Conservation (phyloP, 2,888 invertebrate species). For the Latrodectus hesperus region DNA sequence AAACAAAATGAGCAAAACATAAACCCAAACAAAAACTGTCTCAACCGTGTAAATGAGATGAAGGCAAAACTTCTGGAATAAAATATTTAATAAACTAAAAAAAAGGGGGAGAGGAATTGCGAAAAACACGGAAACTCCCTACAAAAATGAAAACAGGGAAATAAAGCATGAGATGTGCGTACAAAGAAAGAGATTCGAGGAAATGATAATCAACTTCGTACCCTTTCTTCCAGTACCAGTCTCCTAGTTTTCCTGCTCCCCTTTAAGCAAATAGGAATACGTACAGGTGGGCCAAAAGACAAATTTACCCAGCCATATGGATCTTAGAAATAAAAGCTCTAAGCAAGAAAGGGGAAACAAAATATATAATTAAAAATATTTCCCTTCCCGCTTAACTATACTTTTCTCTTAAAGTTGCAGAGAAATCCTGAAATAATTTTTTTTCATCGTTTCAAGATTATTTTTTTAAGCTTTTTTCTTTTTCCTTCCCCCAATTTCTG, state of each 20-base stretch:
- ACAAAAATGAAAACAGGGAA: conserved; percentile 17
- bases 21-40: conserved; percentile 9
- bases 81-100: conserved; percentile 15
- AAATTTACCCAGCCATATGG: conserved; percentile 31
- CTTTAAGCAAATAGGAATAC: background rate
- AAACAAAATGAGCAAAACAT: background rate
- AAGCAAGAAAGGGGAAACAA: conserved; percentile 13
- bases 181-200: background rate
- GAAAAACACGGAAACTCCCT: background rate
- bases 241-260: background rate
- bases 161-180: background rate
- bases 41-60: conserved; percentile 49
- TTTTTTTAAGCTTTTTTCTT: too few species aligned
- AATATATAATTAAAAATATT: conserved; percentile 1
- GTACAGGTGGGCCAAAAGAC: conserved; percentile 28
- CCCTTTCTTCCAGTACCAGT: background rate
- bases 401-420: background rate
- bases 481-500: too few species aligned
- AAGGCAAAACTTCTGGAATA: conserved; percentile 8
- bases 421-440: background rate
- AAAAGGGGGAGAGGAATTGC: background rate
- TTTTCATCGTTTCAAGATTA: too few species aligned
- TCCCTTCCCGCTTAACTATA: too few species aligned
- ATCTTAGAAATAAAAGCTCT: conserved; percentile 1
- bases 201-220: background rate